phyloP scores from a whole-genome alignment of 2,113 vertebrate genomes.

The Typhlomys cinereus region DNA sequence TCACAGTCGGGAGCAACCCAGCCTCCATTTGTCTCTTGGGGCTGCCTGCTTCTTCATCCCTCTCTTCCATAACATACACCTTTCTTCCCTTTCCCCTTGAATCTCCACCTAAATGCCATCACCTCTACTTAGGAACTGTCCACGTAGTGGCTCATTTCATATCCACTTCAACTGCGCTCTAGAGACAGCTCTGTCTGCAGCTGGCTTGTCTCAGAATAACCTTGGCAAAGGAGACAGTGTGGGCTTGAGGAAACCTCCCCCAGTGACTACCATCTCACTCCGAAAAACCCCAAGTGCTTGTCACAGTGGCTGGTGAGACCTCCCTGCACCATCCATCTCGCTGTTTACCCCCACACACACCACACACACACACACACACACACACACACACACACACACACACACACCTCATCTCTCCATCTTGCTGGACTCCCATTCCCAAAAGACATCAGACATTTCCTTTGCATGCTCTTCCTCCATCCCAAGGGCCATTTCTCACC shows the following conservation, averaged over 20 bases:
- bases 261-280: background rate
- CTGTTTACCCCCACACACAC: fast-evolving
- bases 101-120: background rate
- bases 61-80: background rate
- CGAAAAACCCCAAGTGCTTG: background rate
- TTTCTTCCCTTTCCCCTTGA: background rate
- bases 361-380: no score
- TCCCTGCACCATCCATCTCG: background rate
- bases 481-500: background rate
- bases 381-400: no score
- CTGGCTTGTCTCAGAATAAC: background rate
- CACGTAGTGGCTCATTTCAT: background rate
- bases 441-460: background rate
- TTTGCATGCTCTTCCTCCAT: background rate
- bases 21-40: background rate
- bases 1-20: background rate
- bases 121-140: background rate
- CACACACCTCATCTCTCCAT: background rate
- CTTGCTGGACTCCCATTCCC: background rate
- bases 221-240: background rate
- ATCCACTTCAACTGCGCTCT: background rate
- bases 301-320: background rate
- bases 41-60: background rate
- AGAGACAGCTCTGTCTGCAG: background rate
- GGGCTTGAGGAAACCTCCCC: background rate